Evolutionary conservation across 2,888 invertebrate genomes (phyloP).

Genomic region (Rhimphoctona megacephalus): DNA sequence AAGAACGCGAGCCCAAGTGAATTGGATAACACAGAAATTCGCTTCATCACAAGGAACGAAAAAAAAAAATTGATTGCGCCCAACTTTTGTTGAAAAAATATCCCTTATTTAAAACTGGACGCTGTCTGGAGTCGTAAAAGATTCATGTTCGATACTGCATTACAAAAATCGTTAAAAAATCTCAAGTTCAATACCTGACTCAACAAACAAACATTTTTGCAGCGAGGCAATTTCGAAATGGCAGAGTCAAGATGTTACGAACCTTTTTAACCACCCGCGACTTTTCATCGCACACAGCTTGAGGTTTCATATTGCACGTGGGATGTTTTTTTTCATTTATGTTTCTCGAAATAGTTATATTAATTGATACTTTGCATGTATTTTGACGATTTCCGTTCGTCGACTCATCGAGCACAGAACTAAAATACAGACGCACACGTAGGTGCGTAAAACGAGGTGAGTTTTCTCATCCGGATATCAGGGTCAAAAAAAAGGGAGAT

Average conservation of each 20-base stretch:
- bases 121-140: background rate
- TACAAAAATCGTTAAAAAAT: background rate
- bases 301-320: background rate
- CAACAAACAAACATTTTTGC: slow-evolving; percentile 3
- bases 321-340: background rate
- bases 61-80: background rate
- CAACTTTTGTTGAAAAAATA: background rate
- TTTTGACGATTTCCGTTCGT: background rate
- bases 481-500: background rate
- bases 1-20: background rate
- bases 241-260: background rate
- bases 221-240: background rate
- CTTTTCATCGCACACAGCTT: background rate
- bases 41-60: background rate
- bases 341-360: slow-evolving; percentile 4
- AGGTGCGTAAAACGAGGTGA: background rate
- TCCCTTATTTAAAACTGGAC: background rate
- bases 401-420: background rate
- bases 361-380: background rate
- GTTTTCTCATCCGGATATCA: slow-evolving; percentile 5
- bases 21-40: background rate
- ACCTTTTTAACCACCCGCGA: background rate
- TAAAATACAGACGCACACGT: background rate
- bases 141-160: background rate
- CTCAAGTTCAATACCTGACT: background rate